phyloP scores from a whole-genome alignment of 2,888 invertebrate species.

The Pherbina coryleti region DNA sequence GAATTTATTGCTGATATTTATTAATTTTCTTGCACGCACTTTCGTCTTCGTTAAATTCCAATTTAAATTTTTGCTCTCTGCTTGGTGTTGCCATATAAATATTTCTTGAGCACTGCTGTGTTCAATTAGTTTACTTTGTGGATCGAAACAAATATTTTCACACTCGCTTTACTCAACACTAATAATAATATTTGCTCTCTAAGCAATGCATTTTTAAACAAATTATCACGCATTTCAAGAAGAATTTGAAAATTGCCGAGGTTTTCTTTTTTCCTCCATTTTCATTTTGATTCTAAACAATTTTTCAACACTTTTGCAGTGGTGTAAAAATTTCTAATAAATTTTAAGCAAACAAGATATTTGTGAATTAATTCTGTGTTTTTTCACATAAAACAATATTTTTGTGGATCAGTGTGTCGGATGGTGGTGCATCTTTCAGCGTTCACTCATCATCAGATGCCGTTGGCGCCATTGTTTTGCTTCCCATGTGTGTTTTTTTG shows the following conservation, averaged over 20 bases:
- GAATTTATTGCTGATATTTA: constrained; percentile 63
- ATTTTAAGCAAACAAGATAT: no score
- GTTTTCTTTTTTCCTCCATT: no score
- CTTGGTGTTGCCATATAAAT: background rate
- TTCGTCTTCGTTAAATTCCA: background rate
- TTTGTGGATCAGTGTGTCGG: background rate
- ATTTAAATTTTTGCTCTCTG: constrained; percentile 17
- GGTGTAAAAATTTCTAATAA: no score
- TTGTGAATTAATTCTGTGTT: no score
- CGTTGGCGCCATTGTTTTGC: constrained; percentile 47
- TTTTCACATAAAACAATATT: no score
- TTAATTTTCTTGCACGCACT: constrained; percentile 53
- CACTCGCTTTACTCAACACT: background rate
- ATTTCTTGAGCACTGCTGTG: background rate
- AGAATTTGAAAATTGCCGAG: no score
- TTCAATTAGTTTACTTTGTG: constrained; percentile 3
- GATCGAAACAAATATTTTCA: constrained; percentile 7
- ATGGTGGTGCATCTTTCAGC: constrained; percentile 44
- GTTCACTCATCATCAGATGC: constrained; percentile 47
- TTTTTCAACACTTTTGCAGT: no score
- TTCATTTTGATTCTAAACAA: no score
- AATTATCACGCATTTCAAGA: no score
- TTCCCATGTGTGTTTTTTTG: background rate
- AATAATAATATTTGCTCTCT: no score
- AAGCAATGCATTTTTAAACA: no score